A percentile compares a stretch with the other conserved stretches of the same genome.
Conservation (phyloP, 2,113 vertebrate genomes). For the Oreochromis aureus region DNA sequence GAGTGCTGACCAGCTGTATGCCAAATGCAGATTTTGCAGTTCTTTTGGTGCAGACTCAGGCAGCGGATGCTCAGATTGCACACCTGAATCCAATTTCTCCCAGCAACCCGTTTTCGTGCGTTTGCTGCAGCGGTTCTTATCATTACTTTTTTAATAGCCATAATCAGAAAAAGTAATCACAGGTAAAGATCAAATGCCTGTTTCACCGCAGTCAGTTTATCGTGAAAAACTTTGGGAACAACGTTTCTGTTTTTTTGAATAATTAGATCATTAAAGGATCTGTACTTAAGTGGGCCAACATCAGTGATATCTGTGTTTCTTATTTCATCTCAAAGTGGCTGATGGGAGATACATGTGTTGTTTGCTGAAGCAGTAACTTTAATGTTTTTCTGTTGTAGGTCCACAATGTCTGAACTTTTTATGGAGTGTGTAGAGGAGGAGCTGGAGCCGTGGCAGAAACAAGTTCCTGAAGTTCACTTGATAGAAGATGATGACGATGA, state of each 20-base stretch:
- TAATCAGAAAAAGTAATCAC: not conserved
- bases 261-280: not conserved
- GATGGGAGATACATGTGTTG: not conserved
- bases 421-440: conserved; percentile 99
- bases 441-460: conserved; percentile 94
- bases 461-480: conserved; percentile 82
- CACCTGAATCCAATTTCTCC: not conserved
- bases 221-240: not conserved
- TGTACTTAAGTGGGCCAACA: not conserved
- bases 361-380: not conserved
- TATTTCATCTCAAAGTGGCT: not conserved
- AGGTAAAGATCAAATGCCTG: not conserved
- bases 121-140: not conserved
- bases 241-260: not conserved
- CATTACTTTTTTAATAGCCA: not conserved
- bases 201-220: not conserved
- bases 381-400: conserved; percentile 21
- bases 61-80: not conserved
- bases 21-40: not conserved
- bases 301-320: not conserved
- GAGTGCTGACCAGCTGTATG: not conserved
- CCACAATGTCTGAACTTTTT: conserved; percentile 93
- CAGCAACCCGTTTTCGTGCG: not conserved
- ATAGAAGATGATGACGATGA: conserved; percentile 85
- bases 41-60: not conserved